Evolutionary conservation across 1,140 invertebrate species (phyloP).

Genomic region (Dendrolimus punctatus): DNA sequence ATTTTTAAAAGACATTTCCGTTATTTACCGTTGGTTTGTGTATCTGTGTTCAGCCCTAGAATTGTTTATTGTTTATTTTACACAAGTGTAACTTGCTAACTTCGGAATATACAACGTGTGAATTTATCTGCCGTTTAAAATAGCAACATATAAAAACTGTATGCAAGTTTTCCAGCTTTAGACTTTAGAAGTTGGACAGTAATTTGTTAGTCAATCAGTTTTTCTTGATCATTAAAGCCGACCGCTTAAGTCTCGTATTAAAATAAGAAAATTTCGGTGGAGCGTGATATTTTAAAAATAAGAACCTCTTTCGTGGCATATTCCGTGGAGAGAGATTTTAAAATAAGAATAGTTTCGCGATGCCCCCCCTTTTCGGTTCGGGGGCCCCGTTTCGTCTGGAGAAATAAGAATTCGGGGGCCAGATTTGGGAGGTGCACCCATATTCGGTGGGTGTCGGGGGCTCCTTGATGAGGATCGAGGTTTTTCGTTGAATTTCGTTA

Average conservation of each 20-base stretch:
- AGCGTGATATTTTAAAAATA: conserved; percentile 70
- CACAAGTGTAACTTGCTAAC: too few relatives aligned
- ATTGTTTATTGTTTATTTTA: too few relatives aligned
- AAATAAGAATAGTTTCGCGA: conserved; percentile 71
- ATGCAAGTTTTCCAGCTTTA: too few relatives aligned
- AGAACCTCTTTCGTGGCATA: conserved; percentile 68
- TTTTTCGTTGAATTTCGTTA: conserved; percentile 67
- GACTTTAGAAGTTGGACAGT: too few relatives aligned
- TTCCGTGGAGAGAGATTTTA: conserved; percentile 70
- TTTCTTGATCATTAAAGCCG: too few relatives aligned
- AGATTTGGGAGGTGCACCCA: conserved; percentile 51
- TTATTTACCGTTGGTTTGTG: too few relatives aligned
- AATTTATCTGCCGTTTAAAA: too few relatives aligned
- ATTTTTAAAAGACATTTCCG: too few relatives aligned
- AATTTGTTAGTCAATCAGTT: too few relatives aligned
- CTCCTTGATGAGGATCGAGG: conserved; percentile 64
- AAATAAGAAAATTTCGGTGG: conserved; percentile 69
- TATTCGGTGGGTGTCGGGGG: conserved; percentile 54
- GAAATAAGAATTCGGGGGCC: conserved; percentile 66
- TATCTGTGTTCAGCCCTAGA: too few relatives aligned
- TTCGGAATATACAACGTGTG: too few relatives aligned
- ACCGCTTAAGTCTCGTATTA: conserved; percentile 16
- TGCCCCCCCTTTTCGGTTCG: conserved; percentile 37
- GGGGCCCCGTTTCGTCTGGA: conserved; percentile 47
- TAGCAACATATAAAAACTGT: too few relatives aligned